These are phyloP conservation scores for Brienomyrus longianalis DNA, from an alignment of 2,113 vertebrate genomes.

Conservation along the genomic window DNA sequence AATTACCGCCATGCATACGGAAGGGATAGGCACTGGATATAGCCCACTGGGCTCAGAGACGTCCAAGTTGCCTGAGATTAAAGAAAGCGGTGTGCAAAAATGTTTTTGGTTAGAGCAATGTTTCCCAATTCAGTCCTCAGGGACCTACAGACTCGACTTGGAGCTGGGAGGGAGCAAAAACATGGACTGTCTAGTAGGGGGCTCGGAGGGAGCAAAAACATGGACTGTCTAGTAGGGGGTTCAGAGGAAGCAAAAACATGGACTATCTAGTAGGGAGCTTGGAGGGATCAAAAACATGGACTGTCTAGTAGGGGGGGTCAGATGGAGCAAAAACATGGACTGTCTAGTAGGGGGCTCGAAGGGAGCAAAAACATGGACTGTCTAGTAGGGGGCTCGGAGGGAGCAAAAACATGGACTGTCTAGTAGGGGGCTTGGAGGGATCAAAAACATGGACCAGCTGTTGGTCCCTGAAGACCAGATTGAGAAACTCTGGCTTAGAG, in stretches of 20 bases:
- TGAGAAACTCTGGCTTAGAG: not conserved
- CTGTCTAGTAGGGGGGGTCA: too few species aligned
- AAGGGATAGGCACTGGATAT: not conserved
- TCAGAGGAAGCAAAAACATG: too few species aligned
- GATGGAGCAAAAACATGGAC: too few species aligned
- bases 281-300: too few species aligned
- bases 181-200: too few species aligned
- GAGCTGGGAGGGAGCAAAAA: too few species aligned
- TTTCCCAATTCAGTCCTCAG: not conserved
- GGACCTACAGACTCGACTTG: not conserved
- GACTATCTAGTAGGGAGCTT: too few species aligned
- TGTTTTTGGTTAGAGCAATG: not conserved
- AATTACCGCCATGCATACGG: not conserved
- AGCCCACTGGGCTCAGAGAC: not conserved
- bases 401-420: not conserved
- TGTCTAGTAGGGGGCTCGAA: too few species aligned
- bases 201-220: too few species aligned
- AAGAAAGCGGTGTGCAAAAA: not conserved
- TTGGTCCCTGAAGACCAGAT: not conserved
- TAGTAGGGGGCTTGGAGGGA: not conserved
- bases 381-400: too few species aligned
- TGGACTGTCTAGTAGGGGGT: too few species aligned
- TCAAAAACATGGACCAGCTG: not conserved
- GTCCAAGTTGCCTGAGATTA: constrained; percentile 4
- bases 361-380: too few species aligned